Conservation (phyloP, 2,113 vertebrate species). For the Paralichthys olivaceus region DNA sequence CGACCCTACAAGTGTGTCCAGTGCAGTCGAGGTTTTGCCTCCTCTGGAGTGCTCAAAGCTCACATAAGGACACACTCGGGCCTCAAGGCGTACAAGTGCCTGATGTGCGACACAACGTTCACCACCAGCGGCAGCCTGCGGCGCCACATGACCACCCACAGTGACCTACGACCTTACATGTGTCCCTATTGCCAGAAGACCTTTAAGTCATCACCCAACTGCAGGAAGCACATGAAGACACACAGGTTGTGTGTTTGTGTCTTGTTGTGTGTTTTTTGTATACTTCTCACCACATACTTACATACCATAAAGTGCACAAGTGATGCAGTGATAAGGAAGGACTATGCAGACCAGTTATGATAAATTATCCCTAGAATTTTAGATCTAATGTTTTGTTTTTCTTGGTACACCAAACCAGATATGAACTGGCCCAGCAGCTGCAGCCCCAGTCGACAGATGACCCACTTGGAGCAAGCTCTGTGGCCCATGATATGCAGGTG, state of each 20-base stretch:
- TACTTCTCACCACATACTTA: not conserved
- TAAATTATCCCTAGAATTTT: too few species aligned
- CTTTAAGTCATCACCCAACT: slow-evolving; percentile 98
- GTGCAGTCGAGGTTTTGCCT: slow-evolving; percentile 96
- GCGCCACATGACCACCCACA: slow-evolving; percentile 97
- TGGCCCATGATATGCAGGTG: slow-evolving; percentile 89
- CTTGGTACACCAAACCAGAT: slow-evolving; percentile 78
- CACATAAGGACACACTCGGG: slow-evolving; percentile 96
- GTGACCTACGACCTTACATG: slow-evolving; percentile 96
- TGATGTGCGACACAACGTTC: slow-evolving; percentile 95
- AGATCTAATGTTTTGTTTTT: not conserved
- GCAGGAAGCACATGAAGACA: slow-evolving; percentile 99
- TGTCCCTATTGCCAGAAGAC: slow-evolving; percentile 99
- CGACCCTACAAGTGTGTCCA: slow-evolving; percentile 96
- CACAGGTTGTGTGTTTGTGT: slow-evolving; percentile 83
- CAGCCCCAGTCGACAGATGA: slow-evolving; percentile 90
- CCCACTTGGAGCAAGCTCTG: slow-evolving; percentile 81
- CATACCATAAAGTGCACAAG: not conserved
- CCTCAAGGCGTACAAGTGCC: slow-evolving; percentile 95
- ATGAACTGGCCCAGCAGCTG: slow-evolving; percentile 95
- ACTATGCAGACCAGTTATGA: not conserved
- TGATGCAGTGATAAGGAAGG: not conserved
- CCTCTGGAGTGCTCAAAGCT: slow-evolving; percentile 96
- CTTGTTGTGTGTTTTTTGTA: not conserved
- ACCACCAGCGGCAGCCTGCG: slow-evolving; percentile 96